Base-by-base conservation (phyloP, 1,140 invertebrate genomes). In the Lepidostoma basale region DNA sequence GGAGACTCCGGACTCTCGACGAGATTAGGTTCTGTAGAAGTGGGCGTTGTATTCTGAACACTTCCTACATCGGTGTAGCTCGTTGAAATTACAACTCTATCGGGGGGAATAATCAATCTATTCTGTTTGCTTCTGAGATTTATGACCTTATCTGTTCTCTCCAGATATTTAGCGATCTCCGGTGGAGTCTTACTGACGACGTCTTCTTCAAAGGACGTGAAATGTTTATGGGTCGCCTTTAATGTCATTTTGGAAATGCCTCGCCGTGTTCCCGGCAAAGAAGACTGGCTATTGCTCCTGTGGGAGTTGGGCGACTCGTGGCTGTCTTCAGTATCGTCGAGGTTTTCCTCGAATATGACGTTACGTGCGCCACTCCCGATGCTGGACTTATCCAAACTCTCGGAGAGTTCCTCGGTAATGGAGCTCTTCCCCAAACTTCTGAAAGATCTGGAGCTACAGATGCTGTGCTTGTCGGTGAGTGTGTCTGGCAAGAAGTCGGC, bases 131-230 rank as follows among this genome's bases (percentile, higher is more conserved):
- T 49, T 18, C 68, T 73, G 2, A 73, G 44, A 69, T 69, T 68
- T 30, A 62, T 18, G 20, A 62, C 71, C 49, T 69, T 73, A 33
- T 73, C 71, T n/a, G 67, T 73, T 18, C 71, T 67, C 36, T 73
- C 71, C 25, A 73, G 62, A 63, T 67, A 73, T 69, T 73, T 73
- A 16, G 68, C 71, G 20, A 73, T 67, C 59, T 73, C 71, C 3
- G 71, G 71, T n/a, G 71, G 71, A 2, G 71, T 73, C 62, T 67
- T 54, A 33, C 71, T 73, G 28, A 67, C 66, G 4, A 73, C 71
- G 36, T 73, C 71, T 65, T 73, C 71, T 60, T 73, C 71, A 39
- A 73, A 73, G 3, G 71, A 73, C 3, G 71, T 69, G 42, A 69
- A 73, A 58, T 73, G 71, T 59, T 69, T 73, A 33, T 73, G 71